Evolutionary conservation across 37 sponge, comb jelly and placozoan species (phyloP).

Genomic region (Amphimedon queenslandica): DNA sequence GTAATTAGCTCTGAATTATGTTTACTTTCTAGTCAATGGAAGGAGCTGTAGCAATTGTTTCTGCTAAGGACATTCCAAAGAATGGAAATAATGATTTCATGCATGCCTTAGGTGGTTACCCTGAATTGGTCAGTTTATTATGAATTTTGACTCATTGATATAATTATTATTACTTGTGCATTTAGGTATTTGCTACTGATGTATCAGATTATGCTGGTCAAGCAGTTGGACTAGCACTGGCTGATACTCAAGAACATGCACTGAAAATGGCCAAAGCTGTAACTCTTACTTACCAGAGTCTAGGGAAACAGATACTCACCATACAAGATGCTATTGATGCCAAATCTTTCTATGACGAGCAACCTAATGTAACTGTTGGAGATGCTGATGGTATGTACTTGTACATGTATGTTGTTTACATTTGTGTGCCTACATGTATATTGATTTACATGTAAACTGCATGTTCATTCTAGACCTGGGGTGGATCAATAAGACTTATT

Average conservation of each 20-base stretch:
- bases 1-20: background rate
- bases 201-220: too few relatives aligned
- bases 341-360: too few relatives aligned
- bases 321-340: too few relatives aligned
- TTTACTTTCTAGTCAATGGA: constrained; percentile 52
- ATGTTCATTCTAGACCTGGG: background rate
- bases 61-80: constrained; percentile 59
- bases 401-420: constrained; percentile 43
- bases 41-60: constrained; percentile 61
- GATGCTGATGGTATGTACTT: constrained; percentile 51
- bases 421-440: too few relatives aligned
- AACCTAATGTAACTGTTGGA: too few relatives aligned
- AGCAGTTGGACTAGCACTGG: too few relatives aligned
- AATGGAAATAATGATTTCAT: constrained; percentile 27
- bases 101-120: background rate
- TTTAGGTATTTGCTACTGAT: constrained; percentile 46
- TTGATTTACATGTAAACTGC: too few relatives aligned
- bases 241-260: too few relatives aligned
- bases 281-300: constrained; percentile 14
- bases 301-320: constrained; percentile 35
- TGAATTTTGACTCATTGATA: background rate
- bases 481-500: background rate
- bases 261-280: too few relatives aligned
- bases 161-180: background rate
- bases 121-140: background rate